A percentile compares a stretch with the other conserved stretches of the same genome.
phyloP scores from a whole-genome alignment of 2,113 vertebrate genomes.

The Rhinichthys klamathensis region DNA sequence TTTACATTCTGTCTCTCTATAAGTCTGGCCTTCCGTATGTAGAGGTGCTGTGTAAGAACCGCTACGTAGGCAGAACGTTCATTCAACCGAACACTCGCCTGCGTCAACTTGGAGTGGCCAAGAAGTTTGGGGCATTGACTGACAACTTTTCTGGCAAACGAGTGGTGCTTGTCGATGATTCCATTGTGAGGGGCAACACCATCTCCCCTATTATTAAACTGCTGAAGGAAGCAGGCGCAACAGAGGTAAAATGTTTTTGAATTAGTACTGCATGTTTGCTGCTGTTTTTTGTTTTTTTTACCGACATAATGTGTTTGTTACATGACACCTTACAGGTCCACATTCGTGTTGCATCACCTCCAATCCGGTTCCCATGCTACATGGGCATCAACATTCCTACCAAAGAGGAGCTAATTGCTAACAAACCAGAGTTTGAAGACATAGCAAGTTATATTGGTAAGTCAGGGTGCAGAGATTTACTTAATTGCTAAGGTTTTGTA shows the following conservation, averaged over 20 bases:
- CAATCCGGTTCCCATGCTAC: conserved; percentile 93
- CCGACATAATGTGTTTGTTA: background rate
- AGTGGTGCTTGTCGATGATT: conserved; percentile 94
- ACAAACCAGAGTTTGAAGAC: conserved; percentile 91
- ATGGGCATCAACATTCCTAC: conserved; percentile 99
- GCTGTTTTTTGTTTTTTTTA: background rate
- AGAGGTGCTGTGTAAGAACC: conserved; percentile 97
- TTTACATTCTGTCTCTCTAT: background rate
- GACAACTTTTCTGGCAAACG: conserved; percentile 97
- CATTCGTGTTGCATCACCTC: conserved; percentile 95
- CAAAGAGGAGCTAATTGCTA: conserved; percentile 98
- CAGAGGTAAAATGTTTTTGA: conserved; percentile 79
- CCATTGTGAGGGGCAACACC: conserved; percentile 97
- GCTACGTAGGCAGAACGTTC: conserved; percentile 95
- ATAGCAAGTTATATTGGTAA: conserved; percentile 93
- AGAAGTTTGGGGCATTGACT: conserved; percentile 95
- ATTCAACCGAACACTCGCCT: conserved; percentile 98
- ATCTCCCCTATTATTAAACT: conserved; percentile 98
- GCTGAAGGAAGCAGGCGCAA: conserved; percentile 94
- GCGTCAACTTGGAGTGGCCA: conserved; percentile 95
- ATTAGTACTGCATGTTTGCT: background rate
- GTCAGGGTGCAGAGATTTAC: background rate
- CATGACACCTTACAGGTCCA: conserved; percentile 81
- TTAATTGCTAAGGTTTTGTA: background rate
- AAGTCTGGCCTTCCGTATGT: conserved; percentile 92